These are phyloP conservation scores for Dione juno DNA, from an alignment of 2,888 invertebrate species.

Conservation along the genomic window DNA sequence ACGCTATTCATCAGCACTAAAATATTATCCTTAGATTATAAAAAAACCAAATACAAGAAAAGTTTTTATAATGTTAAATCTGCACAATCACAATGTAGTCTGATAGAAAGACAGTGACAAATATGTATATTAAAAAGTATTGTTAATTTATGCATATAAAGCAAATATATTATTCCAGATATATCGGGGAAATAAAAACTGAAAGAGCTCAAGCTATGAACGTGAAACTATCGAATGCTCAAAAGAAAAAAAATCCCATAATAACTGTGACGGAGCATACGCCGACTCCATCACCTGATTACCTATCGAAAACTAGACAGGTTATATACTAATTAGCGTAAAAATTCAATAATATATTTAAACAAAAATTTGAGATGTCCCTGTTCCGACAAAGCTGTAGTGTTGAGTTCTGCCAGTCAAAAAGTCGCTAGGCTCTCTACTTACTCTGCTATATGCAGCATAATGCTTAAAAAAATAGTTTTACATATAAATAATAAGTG, in stretches of 20 bases:
- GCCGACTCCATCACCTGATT: conserved; percentile 95
- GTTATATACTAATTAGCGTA: too few relatives aligned
- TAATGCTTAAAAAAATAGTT: too few relatives aligned
- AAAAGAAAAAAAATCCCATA: conserved; percentile 94
- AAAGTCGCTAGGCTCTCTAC: too few relatives aligned
- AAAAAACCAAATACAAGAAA: conserved; percentile 16
- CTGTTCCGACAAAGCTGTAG: too few relatives aligned
- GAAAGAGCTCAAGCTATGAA: conserved; percentile 84
- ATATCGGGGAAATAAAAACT: conserved; percentile 87
- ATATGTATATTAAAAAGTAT: neutral
- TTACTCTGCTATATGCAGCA: too few relatives aligned
- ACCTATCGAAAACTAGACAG: conserved; percentile 87
- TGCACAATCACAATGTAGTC: conserved; percentile 30
- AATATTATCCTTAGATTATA: conserved; percentile 5
- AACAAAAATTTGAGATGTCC: too few relatives aligned
- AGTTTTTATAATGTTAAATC: conserved; percentile 8
- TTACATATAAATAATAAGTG: too few relatives aligned
- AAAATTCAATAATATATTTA: too few relatives aligned
- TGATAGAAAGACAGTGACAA: neutral
- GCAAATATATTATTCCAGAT: conserved; percentile 71
- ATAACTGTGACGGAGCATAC: conserved; percentile 99
- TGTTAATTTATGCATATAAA: conserved; percentile 8
- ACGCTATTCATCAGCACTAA: conserved; percentile 22
- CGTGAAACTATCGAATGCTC: conserved; percentile 74
- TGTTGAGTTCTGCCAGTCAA: too few relatives aligned